Evolutionary conservation across 2,888 invertebrate genomes (phyloP), one percentile per base, ranked within the genome.

Genomic region (Lepidochrysops patricia): DNA sequence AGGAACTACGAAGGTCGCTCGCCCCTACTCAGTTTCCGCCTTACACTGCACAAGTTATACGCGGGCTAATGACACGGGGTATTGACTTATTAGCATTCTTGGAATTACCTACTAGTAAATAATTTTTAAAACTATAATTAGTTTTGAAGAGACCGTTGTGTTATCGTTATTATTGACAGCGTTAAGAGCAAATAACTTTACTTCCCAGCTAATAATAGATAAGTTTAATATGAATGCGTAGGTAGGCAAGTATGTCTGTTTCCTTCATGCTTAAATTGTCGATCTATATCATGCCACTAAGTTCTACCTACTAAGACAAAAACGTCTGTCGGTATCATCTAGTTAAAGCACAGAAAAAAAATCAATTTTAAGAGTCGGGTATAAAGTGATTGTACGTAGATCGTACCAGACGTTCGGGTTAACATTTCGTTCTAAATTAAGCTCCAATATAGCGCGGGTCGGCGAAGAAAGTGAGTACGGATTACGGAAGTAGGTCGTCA

Each of bases 61-160:
- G 15, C 29, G 52, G 13, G 2, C 15, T 26, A 52, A 29, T 23
- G 27, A 52, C 52, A 29, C 52, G 15, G 52, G 9, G 27, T 15
- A 52, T 52, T 52, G 52, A 52, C 52, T 26, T 52, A 43, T 43
- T 23, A 19, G 43, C 19, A 43, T 43, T 43, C 43, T 23, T 43
- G 19, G 19, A 19, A 43, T 43, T 43, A n/a, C 0, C 9, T 23
- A 15, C 43, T 9, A 23, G 43, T 9, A 4, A 37, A 37, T 37
- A 7, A n/a, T n/a, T n/a, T n/a, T n/a, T n/a, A n/a, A n/a, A n/a
- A n/a, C n/a, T n/a, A n/a, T n/a, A n/a, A n/a, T n/a, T n/a, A n/a
- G n/a, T n/a, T n/a, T n/a, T n/a, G n/a, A n/a, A n/a, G n/a, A n/a
- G n/a, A n/a, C n/a, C n/a, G n/a, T n/a, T n/a, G n/a, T n/a, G n/a